These are phyloP conservation scores for Struthio camelus DNA, from an alignment of 2,113 vertebrate species.

Conservation along the genomic window DNA sequence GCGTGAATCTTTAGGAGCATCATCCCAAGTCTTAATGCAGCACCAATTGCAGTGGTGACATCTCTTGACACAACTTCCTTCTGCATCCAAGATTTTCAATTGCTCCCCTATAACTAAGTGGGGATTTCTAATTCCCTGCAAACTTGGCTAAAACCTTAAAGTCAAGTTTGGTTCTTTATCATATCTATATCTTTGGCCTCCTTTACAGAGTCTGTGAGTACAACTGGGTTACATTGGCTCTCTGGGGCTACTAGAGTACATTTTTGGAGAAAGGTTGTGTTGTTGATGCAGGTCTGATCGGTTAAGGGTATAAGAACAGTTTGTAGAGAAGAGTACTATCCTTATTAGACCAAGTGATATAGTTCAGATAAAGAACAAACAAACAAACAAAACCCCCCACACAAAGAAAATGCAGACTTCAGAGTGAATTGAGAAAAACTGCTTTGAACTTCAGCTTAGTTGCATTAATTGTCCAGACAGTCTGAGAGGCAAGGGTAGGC, in stretches of 20 bases:
- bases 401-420: not conserved
- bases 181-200: too few relatives aligned
- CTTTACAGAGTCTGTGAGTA: not conserved
- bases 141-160: not conserved
- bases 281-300: not conserved
- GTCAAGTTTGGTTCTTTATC: not conserved
- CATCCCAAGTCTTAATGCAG: not conserved
- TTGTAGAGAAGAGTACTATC: not conserved
- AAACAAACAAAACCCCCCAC: too few relatives aligned
- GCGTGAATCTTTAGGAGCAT: not conserved
- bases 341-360: not conserved
- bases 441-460: not conserved
- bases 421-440: not conserved
- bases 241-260: not conserved
- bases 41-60: not conserved
- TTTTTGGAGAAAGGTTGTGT: not conserved
- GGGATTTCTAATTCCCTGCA: not conserved
- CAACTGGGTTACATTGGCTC: fast-evolving
- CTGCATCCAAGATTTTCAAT: not conserved
- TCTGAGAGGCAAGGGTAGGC: not conserved
- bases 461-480: not conserved
- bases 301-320: not conserved
- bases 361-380: not conserved
- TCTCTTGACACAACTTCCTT: not conserved
- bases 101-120: not conserved